Percentiles rank a stretch among this genome's conserved stretches.
These are phyloP conservation scores for Melanogrammus aeglefinus DNA, from an alignment of 2,797 vertebrate genomes.

Conservation along the genomic window DNA sequence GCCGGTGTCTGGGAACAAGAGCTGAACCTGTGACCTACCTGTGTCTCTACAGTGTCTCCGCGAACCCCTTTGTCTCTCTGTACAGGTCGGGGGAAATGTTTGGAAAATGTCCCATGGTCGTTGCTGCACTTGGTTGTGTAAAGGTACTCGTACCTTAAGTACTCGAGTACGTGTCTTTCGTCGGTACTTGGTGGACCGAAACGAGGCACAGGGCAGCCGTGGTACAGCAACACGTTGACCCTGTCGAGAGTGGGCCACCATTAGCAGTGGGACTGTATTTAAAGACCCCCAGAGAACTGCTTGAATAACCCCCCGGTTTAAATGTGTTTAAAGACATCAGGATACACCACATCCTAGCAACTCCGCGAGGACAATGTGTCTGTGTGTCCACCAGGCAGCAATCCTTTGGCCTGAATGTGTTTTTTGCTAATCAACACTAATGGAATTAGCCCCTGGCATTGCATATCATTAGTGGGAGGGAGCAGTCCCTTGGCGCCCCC, in stretches of 20 bases:
- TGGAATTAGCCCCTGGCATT: slow-evolving; percentile 17
- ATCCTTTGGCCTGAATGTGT: slow-evolving; percentile 16
- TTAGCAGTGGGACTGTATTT: background rate
- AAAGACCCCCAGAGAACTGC: background rate
- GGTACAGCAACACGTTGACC: too few species aligned
- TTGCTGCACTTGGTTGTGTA: too few species aligned
- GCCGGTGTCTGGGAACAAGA: background rate
- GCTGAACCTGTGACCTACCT: background rate
- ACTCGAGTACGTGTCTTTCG: too few species aligned
- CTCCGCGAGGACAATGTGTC: too few species aligned
- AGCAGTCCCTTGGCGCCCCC: background rate
- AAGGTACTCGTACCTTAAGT: too few species aligned
- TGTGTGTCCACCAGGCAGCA: background rate
- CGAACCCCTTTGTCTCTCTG: too few species aligned
- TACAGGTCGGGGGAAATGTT: too few species aligned
- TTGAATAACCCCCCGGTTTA: background rate
- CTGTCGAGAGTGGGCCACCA: too few species aligned
- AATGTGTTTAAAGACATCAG: background rate
- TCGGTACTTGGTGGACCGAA: too few species aligned
- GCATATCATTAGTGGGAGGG: background rate
- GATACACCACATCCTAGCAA: too few species aligned
- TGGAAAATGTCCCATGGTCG: too few species aligned
- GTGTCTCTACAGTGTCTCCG: background rate
- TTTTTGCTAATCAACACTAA: slow-evolving; percentile 32
- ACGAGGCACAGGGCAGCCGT: too few species aligned